These are phyloP conservation scores for Hermatobates lingyangjiaoensis DNA, from an alignment of 1,140 invertebrate species.

Conservation along the genomic window DNA sequence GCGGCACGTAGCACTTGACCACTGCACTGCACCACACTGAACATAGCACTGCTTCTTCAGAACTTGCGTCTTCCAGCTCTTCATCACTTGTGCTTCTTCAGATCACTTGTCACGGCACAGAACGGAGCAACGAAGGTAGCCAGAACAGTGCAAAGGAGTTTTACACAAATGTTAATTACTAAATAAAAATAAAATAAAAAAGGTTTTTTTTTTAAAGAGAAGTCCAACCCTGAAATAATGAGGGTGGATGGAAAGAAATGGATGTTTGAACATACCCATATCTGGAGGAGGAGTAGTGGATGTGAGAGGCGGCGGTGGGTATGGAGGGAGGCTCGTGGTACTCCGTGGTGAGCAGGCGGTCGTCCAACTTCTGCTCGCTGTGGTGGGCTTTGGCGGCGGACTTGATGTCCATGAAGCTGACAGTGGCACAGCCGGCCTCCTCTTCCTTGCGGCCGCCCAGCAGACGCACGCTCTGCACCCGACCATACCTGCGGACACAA, in stretches of 20 bases:
- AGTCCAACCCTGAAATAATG: background rate
- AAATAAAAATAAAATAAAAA: background rate
- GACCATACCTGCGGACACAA: slow-evolving; percentile 86
- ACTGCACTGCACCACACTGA: no score
- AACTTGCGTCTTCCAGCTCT: no score
- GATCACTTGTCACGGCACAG: no score
- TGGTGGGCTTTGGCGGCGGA: slow-evolving; percentile 83
- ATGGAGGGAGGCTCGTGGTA: slow-evolving; percentile 77
- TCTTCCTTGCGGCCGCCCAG: slow-evolving; percentile 38
- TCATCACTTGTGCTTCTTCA: no score
- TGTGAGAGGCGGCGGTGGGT: slow-evolving; percentile 21
- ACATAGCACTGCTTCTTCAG: no score
- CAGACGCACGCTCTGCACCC: slow-evolving; percentile 87
- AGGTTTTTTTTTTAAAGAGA: background rate
- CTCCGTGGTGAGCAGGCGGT: slow-evolving; percentile 67
- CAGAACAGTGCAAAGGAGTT: background rate
- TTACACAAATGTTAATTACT: background rate
- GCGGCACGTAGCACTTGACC: no score
- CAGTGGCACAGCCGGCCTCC: slow-evolving; percentile 46
- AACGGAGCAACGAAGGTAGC: no score
- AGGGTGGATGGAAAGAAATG: background rate
- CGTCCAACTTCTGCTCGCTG: slow-evolving; percentile 71
- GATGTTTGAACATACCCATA: background rate
- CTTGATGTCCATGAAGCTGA: slow-evolving; percentile 93
- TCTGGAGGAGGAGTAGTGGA: background rate